A percentile compares a stretch with the other conserved stretches of the same genome.
phyloP scores from a whole-genome alignment of 2,113 vertebrate species.

The Carassius auratus region DNA sequence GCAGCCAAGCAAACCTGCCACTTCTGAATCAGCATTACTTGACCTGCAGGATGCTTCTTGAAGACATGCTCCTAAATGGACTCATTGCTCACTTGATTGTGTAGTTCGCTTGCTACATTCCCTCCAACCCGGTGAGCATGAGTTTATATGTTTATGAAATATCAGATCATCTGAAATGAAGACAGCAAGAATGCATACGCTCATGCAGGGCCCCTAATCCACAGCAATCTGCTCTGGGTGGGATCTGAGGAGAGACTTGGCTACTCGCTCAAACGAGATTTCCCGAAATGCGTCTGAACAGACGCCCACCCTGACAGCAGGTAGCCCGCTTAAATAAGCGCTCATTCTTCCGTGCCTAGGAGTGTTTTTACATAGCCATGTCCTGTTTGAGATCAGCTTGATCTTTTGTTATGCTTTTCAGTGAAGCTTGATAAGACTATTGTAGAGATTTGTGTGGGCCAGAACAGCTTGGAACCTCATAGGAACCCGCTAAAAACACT shows the following conservation, averaged over 20 bases:
- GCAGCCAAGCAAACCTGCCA: conserved; percentile 2
- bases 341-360: not conserved
- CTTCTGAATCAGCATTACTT: not conserved
- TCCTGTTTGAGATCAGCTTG: not conserved
- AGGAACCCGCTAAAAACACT: not conserved
- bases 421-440: not conserved
- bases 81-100: not conserved
- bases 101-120: not conserved
- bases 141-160: conserved; percentile 8
- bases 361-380: not conserved
- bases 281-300: conserved; percentile 34
- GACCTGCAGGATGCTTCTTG: not conserved
- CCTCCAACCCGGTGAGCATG: not conserved
- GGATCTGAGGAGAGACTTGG: conserved; percentile 38
- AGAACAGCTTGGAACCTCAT: not conserved
- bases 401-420: not conserved
- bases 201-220: conserved; percentile 49
- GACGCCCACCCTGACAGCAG: conserved; percentile 29
- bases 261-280: conserved; percentile 29
- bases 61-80: not conserved
- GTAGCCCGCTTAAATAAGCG: conserved; percentile 9
- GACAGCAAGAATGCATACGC: conserved; percentile 17
- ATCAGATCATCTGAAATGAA: conserved; percentile 31
- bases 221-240: conserved; percentile 43
- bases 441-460: not conserved